Evolutionary conservation across 2,113 vertebrate species (phyloP).

Genomic region (Saccopteryx bilineata): DNA sequence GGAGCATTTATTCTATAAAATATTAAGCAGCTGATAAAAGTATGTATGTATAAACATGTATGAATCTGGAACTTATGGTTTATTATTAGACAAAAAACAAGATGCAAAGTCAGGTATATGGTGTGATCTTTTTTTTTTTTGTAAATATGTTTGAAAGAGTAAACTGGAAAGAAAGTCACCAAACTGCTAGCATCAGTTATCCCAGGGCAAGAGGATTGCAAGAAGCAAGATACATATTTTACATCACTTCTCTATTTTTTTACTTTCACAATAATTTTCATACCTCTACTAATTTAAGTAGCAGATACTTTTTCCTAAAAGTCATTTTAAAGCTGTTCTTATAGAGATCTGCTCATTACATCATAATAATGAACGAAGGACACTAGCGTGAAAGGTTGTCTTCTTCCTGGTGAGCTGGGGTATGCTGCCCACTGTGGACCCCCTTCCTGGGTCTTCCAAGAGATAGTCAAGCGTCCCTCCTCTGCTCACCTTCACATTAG

Average conservation of each 20-base stretch:
- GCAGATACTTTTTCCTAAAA: constrained; percentile 28
- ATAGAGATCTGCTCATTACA: not conserved
- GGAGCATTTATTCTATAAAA: not conserved
- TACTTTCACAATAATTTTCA: not conserved
- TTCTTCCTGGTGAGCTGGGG: not conserved
- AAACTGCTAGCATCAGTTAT: not conserved
- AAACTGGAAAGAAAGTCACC: not conserved
- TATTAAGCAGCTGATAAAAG: not conserved
- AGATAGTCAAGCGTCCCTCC: not conserved
- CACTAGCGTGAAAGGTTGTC: not conserved
- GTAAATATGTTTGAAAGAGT: not conserved
- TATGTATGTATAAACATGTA: not conserved
- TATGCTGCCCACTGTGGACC: not conserved
- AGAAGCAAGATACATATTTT: not conserved
- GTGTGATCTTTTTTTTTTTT: not conserved
- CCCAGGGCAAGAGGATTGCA: not conserved
- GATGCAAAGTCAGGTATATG: not conserved
- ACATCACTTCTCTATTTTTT: not conserved
- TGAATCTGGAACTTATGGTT: not conserved
- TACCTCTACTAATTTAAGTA: not conserved
- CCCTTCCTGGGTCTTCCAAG: not conserved
- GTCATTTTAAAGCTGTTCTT: not conserved
- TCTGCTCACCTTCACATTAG: not conserved
- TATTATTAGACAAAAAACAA: constrained; percentile 15
- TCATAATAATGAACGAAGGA: not conserved